Conservation (phyloP, 2,888 invertebrate species). For the Hypena proboscidalis region DNA sequence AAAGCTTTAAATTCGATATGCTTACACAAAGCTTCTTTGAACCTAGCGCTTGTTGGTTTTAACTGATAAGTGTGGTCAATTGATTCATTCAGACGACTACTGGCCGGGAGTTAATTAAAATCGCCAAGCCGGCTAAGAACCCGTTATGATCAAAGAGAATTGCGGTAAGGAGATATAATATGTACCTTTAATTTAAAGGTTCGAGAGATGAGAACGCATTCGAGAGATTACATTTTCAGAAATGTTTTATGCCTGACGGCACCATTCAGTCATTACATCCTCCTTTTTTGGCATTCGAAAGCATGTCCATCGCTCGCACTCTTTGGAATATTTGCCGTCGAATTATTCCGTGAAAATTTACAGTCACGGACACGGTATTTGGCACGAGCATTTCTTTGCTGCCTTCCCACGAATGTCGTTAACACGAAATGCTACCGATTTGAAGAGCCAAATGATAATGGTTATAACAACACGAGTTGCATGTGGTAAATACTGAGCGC, state of each 20-base stretch:
- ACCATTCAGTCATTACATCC: slow-evolving; percentile 48
- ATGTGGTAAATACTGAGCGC: slow-evolving; percentile 22
- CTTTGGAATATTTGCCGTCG: slow-evolving; percentile 43
- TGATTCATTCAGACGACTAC: slow-evolving; percentile 25
- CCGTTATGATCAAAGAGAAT: slow-evolving; percentile 28
- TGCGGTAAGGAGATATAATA: too few relatives aligned
- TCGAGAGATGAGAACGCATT: slow-evolving; percentile 21
- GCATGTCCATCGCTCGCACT: slow-evolving; percentile 43
- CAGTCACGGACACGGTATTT: slow-evolving; percentile 48
- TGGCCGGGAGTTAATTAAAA: slow-evolving; percentile 26
- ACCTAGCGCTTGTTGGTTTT: slow-evolving; percentile 17
- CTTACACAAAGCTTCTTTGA: slow-evolving; percentile 22
- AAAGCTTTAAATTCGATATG: slow-evolving; percentile 30
- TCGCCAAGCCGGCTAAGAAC: slow-evolving; percentile 13
- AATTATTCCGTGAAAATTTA: slow-evolving; percentile 54
- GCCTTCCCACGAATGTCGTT: slow-evolving; percentile 50
- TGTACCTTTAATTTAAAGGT: slow-evolving; percentile 17
- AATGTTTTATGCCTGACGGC: slow-evolving; percentile 33
- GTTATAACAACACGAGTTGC: slow-evolving; percentile 21
- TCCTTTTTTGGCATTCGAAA: slow-evolving; percentile 59
- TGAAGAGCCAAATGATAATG: slow-evolving; percentile 32
- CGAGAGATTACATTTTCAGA: slow-evolving; percentile 39
- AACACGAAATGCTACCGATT: slow-evolving; percentile 42
- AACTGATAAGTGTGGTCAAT: slow-evolving; percentile 27
- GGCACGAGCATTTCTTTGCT: slow-evolving; percentile 45